Evolutionary conservation across 2,888 invertebrate species (phyloP), one percentile per base, ranked within the genome.

Genomic region (Drosophila falleni): DNA sequence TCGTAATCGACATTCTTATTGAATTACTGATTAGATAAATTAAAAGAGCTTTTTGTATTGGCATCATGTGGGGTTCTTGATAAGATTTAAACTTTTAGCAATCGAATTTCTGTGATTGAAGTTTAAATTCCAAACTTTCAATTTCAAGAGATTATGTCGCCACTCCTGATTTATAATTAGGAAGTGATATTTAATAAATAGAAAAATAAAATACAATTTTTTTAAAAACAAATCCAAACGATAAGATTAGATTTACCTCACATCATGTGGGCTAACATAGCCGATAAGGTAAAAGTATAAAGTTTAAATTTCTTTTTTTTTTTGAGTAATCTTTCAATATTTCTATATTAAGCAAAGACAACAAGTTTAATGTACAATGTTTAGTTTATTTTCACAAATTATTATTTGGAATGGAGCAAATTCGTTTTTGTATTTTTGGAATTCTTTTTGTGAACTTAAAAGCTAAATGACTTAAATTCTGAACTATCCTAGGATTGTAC

Each of bases 321-420:
- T 15, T 23, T 6, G 3, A 11, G 5, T 23, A 44, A 44, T 55
- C 44, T 13, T 13, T 50, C 33, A 13, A 33, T 6, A 2, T 39
- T 31, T 31, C 26, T 19, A n/a, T 9, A 35, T 26, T 53, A 53
- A 53, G 3, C 0, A 39, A 41, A 26, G 3, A 41, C 39, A 13
- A 4, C 8, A 15, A 35, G 6, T 23, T 19, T 39, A 33, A 39
- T 50, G 55, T 68, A 79, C 65, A 75, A 63, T 46, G 66, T 65
- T 70, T 60, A 19, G 35, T 71, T 73, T 86, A 77, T 65, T 80
- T 72, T 80, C 65, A 66, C 58, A 79, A 68, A 29, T 19, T 31
- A 26, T 60, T 56, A 33, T 62, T 60, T 60, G 31, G n/a, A 26
- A 9, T 56, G 37, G 8, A 23, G 31, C 55, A 81, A 81, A 81